Conservation (phyloP, 2,888 invertebrate genomes). For the Sarcophaga carnaria region DNA sequence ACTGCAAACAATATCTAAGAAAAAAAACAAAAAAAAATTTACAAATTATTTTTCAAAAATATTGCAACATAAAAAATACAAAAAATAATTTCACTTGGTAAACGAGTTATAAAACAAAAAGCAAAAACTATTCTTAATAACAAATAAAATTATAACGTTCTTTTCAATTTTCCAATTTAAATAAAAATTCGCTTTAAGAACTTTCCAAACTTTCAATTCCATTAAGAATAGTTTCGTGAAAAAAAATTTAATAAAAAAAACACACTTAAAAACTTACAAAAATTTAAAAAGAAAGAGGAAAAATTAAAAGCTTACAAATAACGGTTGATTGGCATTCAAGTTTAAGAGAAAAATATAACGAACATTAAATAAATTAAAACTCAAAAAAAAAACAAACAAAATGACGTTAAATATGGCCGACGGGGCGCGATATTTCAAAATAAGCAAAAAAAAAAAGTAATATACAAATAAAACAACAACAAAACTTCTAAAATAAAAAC, state of each 20-base stretch:
- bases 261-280: constrained; percentile 20
- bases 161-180: too few relatives aligned
- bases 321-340: constrained; percentile 80
- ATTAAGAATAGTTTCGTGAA: constrained; percentile 49
- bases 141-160: too few relatives aligned
- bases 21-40: constrained; percentile 36
- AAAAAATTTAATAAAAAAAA: constrained; percentile 55
- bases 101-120: constrained; percentile 76
- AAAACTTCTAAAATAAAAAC: constrained; percentile 65
- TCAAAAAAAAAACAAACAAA: constrained; percentile 27
- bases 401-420: constrained; percentile 73
- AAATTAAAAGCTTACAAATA: constrained; percentile 70
- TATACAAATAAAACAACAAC: constrained; percentile 51
- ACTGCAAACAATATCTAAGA: constrained; percentile 37
- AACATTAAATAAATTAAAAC: constrained; percentile 22
- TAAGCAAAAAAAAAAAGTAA: constrained; percentile 43
- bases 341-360: constrained; percentile 39
- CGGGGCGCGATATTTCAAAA: constrained; percentile 78
- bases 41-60: constrained; percentile 54
- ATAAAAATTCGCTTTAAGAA: too few relatives aligned
- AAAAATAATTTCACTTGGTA: constrained; percentile 74
- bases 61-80: constrained; percentile 34
- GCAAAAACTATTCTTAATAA: constrained; percentile 62
- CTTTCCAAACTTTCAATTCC: not conserved
- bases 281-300: constrained; percentile 53